A percentile compares a stretch with the other conserved stretches of the same genome.
Conservation (phyloP, 2,888 invertebrate species). For the Folsomia candida region DNA sequence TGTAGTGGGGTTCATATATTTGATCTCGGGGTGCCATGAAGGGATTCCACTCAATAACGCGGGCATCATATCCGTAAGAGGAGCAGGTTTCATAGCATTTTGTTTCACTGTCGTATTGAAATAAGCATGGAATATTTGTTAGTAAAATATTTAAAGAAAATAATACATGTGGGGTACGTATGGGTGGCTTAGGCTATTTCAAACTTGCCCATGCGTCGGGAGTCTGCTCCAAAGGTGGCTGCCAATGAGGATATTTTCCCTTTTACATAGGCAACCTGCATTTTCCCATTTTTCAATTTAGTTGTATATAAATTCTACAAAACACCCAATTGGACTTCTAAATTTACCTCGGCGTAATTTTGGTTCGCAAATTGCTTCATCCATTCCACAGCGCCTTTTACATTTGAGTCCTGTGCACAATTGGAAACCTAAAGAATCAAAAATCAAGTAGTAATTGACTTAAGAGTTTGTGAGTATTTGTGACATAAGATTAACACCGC, state of each 20-base stretch:
- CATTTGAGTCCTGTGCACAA: conserved; percentile 37
- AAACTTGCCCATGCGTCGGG: not conserved
- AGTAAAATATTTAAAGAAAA: no score
- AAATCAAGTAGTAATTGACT: no score
- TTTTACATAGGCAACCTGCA: conserved; percentile 33
- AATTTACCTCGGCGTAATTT: conserved; percentile 29
- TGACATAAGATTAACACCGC: no score
- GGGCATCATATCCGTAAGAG: conserved; percentile 16
- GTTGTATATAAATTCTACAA: no score
- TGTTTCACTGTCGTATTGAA: conserved; percentile 27
- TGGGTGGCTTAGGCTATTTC: no score
- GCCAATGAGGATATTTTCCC: conserved; percentile 33
- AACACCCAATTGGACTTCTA: no score
- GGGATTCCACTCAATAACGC: conserved; percentile 41
- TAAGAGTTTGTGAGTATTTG: no score
- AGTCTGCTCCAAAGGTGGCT: conserved; percentile 28
- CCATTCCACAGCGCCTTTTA: conserved; percentile 36
- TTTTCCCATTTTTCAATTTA: no score
- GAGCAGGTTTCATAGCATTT: conserved; percentile 28
- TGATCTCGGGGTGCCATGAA: conserved; percentile 24
- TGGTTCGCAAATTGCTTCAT: conserved; percentile 33
- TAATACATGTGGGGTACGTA: no score
- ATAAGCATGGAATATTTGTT: no score
- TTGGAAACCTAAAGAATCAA: conserved; percentile 42
- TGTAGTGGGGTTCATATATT: conserved; percentile 17